Evolutionary conservation across 2,113 vertebrate genomes (phyloP).

Genomic region (Nematolebias whitei): DNA sequence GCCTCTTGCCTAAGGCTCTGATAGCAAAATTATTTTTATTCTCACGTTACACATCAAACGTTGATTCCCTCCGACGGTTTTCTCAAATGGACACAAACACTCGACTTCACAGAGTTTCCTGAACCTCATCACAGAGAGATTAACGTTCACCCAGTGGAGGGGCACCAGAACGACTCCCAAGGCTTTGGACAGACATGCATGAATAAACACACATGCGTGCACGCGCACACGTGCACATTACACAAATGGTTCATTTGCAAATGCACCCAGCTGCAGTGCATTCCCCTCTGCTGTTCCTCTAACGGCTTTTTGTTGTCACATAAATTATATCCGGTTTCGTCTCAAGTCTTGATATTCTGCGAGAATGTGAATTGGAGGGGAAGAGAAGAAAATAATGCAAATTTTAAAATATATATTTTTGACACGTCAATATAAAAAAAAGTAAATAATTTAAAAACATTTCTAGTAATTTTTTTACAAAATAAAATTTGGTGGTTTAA

Average conservation of each 20-base stretch:
- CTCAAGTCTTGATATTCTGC: not conserved
- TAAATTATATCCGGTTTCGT: constrained; percentile 20
- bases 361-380: not conserved
- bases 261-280: constrained; percentile 6
- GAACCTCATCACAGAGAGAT: constrained; percentile 31
- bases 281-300: constrained; percentile 8
- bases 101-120: constrained; percentile 12
- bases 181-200: constrained; percentile 46
- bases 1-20: not conserved
- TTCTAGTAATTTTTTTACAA: too few relatives aligned
- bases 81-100: constrained; percentile 3
- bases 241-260: constrained; percentile 32
- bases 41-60: not conserved
- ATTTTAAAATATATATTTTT: too few relatives aligned
- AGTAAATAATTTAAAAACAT: too few relatives aligned
- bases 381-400: not conserved
- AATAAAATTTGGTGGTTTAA: too few relatives aligned
- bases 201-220: constrained; percentile 34
- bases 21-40: not conserved
- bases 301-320: constrained; percentile 22
- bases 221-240: too few relatives aligned
- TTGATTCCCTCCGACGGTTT: constrained; percentile 1
- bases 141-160: constrained; percentile 34
- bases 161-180: constrained; percentile 42
- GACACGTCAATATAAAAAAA: too few relatives aligned